Conservation (phyloP, 1,140 invertebrate species). For the Drosophila takahashii region DNA sequence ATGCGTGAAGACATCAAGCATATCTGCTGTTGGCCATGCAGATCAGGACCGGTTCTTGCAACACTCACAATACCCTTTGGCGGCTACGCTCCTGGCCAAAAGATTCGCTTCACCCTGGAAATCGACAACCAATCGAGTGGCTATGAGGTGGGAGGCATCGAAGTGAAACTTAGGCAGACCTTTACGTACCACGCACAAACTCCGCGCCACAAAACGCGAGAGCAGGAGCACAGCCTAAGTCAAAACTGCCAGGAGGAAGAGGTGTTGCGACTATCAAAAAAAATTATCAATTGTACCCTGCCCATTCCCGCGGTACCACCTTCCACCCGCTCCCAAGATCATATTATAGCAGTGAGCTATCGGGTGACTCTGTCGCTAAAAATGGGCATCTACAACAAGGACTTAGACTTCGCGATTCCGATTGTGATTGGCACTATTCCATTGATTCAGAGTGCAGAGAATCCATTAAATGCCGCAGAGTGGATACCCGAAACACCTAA, state of each 20-base stretch:
- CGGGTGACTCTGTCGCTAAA: constrained; percentile 49
- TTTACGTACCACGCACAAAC: constrained; percentile 51
- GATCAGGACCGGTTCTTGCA: constrained; percentile 57
- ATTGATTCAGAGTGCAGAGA: constrained; percentile 56
- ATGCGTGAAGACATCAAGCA: constrained; percentile 56
- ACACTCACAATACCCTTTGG: constrained; percentile 71
- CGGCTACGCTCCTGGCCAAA: constrained; percentile 74
- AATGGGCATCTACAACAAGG: constrained; percentile 52
- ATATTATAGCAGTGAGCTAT: constrained; percentile 58
- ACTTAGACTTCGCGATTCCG: constrained; percentile 53
- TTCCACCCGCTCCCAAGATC: constrained; percentile 79
- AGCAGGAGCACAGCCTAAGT: constrained; percentile 33
- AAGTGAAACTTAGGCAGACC: constrained; percentile 42
- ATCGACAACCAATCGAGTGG: constrained; percentile 69
- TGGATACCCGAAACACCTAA: constrained; percentile 71
- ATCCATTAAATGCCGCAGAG: constrained; percentile 37
- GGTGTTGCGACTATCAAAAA: constrained; percentile 63
- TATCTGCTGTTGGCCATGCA: constrained; percentile 75
- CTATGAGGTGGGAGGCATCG: constrained; percentile 53
- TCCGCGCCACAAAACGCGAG: constrained; percentile 40
- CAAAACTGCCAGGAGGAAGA: constrained; percentile 24
- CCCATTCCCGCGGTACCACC: constrained; percentile 67
- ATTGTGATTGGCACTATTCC: constrained; percentile 74
- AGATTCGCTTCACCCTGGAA: constrained; percentile 51
- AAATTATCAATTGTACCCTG: constrained; percentile 50